phyloP scores from a whole-genome alignment of 2,888 invertebrate genomes.

The Tiliacea citrago region DNA sequence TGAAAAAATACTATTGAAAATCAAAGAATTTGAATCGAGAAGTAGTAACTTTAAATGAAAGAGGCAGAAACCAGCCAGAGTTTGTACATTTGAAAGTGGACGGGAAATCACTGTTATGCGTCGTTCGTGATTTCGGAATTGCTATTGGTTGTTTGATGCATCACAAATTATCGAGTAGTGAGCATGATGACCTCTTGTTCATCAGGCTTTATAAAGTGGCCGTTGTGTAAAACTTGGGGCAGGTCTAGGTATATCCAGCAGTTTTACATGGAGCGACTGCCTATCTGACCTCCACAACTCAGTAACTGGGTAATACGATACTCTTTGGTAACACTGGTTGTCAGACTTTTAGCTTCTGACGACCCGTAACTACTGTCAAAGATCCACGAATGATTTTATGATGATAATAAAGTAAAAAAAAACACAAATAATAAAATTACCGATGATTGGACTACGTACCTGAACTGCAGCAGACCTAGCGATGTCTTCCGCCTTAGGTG shows the following conservation, averaged over 20 bases:
- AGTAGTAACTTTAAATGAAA: background rate
- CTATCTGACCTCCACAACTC: no score
- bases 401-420: no score
- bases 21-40: background rate
- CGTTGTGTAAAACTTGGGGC: background rate
- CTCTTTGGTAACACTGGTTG: no score
- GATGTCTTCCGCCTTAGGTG: constrained; percentile 78
- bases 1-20: background rate
- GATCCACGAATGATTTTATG: no score
- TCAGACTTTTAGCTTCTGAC: no score
- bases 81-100: background rate
- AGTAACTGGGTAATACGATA: no score
- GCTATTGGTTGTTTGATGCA: background rate
- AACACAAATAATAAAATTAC: no score
- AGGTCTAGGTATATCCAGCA: background rate
- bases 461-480: constrained; percentile 62
- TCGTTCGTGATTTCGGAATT: background rate
- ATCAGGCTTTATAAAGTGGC: background rate
- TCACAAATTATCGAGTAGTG: background rate
- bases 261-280: no score
- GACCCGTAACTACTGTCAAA: no score
- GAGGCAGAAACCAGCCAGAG: background rate
- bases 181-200: background rate
- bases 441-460: background rate
- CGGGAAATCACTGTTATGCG: background rate